These are phyloP conservation scores for Campaea margaritaria DNA, from an alignment of 2,888 invertebrate genomes.

Conservation along the genomic window DNA sequence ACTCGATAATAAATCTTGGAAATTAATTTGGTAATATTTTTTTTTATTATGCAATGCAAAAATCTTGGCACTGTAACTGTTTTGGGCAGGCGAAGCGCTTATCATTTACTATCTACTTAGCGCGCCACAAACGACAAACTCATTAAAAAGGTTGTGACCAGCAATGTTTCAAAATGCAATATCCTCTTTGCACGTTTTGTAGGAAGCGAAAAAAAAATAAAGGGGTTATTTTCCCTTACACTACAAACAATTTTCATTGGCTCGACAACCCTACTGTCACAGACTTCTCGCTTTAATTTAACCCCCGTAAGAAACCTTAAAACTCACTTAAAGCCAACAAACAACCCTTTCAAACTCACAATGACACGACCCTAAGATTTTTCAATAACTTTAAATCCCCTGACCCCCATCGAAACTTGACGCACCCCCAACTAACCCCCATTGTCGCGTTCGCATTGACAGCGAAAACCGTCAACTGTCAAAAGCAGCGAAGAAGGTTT, in stretches of 20 bases:
- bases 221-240: neutral
- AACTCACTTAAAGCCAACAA: constrained; percentile 47
- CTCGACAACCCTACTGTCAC: constrained; percentile 25
- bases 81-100: no score
- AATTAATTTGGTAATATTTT: no score
- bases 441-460: constrained; percentile 74
- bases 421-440: constrained; percentile 79
- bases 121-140: no score
- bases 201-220: no score
- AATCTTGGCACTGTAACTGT: no score
- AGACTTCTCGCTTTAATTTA: constrained; percentile 33
- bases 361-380: constrained; percentile 68
- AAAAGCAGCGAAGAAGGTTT: constrained; percentile 82
- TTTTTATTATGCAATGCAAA: no score
- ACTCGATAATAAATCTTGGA: constrained; percentile 36
- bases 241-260: constrained; percentile 1
- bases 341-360: constrained; percentile 61
- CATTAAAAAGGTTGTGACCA: no score
- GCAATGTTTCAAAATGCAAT: no score
- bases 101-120: no score
- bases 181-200: no score
- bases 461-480: constrained; percentile 84
- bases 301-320: constrained; percentile 43
- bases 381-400: constrained; percentile 82
- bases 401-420: constrained; percentile 67